These are phyloP conservation scores for Odontocerum albicorne DNA, from an alignment of 2,888 invertebrate species.

Conservation along the genomic window DNA sequence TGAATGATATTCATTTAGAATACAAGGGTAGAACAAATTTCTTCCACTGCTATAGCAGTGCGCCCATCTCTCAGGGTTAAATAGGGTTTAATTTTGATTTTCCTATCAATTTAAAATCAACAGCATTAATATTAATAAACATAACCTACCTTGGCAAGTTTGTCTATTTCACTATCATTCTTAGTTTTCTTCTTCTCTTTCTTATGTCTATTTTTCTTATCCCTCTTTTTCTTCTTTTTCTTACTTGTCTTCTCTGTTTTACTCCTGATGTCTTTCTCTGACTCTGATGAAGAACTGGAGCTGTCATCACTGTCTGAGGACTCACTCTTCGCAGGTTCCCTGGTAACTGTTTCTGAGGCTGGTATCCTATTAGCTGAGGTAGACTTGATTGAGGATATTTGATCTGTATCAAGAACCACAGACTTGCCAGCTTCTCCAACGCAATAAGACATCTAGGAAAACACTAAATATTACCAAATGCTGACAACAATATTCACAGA, in stretches of 20 bases:
- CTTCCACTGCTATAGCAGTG: too few species aligned
- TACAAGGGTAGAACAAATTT: too few species aligned
- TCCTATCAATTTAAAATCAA: too few species aligned
- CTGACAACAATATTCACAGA: too few species aligned
- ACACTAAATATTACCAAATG: slow-evolving; percentile 38
- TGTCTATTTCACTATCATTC: slow-evolving; percentile 55
- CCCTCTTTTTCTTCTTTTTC: slow-evolving; percentile 53
- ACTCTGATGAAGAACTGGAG: slow-evolving; percentile 39
- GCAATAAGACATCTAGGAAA: slow-evolving; percentile 77
- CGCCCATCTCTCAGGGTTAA: too few species aligned
- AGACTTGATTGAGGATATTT: slow-evolving; percentile 23
- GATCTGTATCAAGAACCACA: slow-evolving; percentile 46
- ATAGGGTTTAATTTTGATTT: too few species aligned
- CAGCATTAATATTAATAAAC: too few species aligned
- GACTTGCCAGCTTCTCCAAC: slow-evolving; percentile 69
- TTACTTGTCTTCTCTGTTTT: slow-evolving; percentile 56
- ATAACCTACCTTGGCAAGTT: slow-evolving; percentile 58
- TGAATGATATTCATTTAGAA: too few species aligned
- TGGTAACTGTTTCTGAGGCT: background rate
- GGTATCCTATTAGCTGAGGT: slow-evolving; percentile 7
- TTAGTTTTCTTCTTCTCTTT: slow-evolving; percentile 57
- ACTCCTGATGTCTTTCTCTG: slow-evolving; percentile 49
- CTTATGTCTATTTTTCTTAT: slow-evolving; percentile 44
- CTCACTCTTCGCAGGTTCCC: slow-evolving; percentile 33
- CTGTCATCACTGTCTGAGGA: slow-evolving; percentile 39